These are phyloP conservation scores for Drusus annulatus DNA, from an alignment of 1,140 invertebrate species.

Conservation along the genomic window DNA sequence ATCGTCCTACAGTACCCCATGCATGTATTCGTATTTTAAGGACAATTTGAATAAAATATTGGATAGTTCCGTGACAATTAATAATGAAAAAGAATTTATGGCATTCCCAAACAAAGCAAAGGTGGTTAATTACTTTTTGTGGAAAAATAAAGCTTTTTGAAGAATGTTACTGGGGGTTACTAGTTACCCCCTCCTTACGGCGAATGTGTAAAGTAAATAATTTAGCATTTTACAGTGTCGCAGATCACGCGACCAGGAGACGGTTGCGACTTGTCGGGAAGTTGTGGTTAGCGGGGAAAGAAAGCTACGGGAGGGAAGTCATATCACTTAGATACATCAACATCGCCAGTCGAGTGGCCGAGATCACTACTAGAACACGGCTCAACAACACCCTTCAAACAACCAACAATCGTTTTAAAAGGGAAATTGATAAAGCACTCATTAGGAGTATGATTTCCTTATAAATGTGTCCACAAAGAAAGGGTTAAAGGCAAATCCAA, in stretches of 20 bases:
- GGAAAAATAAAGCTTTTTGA: conserved; percentile 47
- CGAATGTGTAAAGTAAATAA: conserved; percentile 55
- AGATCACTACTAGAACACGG: too few relatives aligned
- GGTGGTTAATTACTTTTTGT: conserved; percentile 55
- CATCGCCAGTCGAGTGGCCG: too few relatives aligned
- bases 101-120: conserved; percentile 54
- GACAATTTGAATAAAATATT: conserved; percentile 45
- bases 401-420: too few relatives aligned
- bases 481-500: too few relatives aligned
- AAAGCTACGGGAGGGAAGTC: background rate
- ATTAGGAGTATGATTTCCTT: too few relatives aligned
- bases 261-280: background rate
- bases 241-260: conserved; percentile 45
- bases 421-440: too few relatives aligned
- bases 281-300: background rate
- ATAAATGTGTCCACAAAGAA: too few relatives aligned
- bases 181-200: conserved; percentile 10
- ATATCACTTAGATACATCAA: too few relatives aligned
- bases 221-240: conserved; percentile 55
- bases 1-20: background rate
- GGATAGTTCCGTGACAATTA: conserved; percentile 55
- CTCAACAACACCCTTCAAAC: too few relatives aligned
- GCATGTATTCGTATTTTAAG: conserved; percentile 13
- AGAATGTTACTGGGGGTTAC: conserved; percentile 46
- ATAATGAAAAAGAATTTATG: conserved; percentile 59